These are phyloP conservation scores for Asbolus verrucosus DNA, from an alignment of 1,140 invertebrate species.

Conservation along the genomic window DNA sequence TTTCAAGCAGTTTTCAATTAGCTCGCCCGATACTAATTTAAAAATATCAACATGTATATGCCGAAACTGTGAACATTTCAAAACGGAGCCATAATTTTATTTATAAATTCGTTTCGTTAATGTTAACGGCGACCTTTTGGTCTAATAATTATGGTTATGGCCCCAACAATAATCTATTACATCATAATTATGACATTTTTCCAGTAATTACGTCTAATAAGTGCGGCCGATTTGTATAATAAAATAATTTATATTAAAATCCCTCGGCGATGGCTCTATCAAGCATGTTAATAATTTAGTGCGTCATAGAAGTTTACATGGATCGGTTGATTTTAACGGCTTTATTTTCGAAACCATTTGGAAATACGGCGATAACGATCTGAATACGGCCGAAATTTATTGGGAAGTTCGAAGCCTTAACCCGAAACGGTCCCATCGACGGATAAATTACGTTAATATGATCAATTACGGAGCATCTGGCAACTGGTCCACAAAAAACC, in stretches of 20 bases:
- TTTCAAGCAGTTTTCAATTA: no score
- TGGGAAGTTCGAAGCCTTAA: constrained; percentile 8
- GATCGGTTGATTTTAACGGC: constrained; percentile 38
- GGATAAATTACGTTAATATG: constrained; percentile 27
- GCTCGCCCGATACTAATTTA: no score
- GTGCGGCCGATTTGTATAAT: constrained; percentile 41
- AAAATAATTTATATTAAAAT: constrained; percentile 46
- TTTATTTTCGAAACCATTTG: constrained; percentile 40
- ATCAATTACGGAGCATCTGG: constrained; percentile 25
- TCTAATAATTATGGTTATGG: constrained; percentile 36
- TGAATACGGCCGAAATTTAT: constrained; percentile 21
- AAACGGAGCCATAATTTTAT: constrained; percentile 4
- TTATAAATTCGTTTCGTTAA: constrained; percentile 25
- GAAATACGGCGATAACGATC: constrained; percentile 26
- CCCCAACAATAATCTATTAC: constrained; percentile 41
- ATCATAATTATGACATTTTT: constrained; percentile 43
- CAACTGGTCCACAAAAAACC: constrained; percentile 5
- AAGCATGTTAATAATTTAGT: constrained; percentile 40
- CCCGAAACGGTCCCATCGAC: constrained; percentile 24
- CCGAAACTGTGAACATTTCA: no score
- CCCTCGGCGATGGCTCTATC: constrained; percentile 39
- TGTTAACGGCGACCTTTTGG: constrained; percentile 20
- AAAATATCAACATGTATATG: no score
- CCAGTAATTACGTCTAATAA: constrained; percentile 33
- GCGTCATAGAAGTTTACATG: constrained; percentile 37